These are phyloP conservation scores for Cylas formicarius DNA, from an alignment of 1,140 invertebrate species.

Conservation along the genomic window DNA sequence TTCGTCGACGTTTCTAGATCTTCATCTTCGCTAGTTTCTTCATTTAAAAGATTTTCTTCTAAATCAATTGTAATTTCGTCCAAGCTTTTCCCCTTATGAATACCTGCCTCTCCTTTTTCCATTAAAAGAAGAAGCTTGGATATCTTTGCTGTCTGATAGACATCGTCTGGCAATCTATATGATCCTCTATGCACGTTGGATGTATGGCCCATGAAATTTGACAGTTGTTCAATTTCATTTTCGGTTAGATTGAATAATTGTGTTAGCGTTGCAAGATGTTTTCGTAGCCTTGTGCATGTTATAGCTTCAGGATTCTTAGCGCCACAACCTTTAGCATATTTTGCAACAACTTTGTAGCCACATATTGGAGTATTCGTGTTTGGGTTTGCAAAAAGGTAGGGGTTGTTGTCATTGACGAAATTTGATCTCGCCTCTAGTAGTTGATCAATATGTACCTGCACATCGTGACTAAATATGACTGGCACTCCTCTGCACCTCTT, in stretches of 20 bases:
- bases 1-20: no score
- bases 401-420: conserved; percentile 15
- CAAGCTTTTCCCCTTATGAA: no score
- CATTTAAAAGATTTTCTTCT: no score
- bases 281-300: conserved; percentile 30
- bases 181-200: conserved; percentile 16
- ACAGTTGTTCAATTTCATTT: conserved; percentile 33
- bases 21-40: no score
- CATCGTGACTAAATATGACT: conserved; percentile 18
- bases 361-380: no score
- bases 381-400: no score
- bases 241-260: conserved; percentile 37
- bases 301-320: conserved; percentile 16
- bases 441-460: conserved; percentile 11
- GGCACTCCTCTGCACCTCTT: conserved; percentile 20
- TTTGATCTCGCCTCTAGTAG: conserved; percentile 11
- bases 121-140: conserved; percentile 18
- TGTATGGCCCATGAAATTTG: conserved; percentile 37
- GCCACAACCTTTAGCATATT: conserved; percentile 13
- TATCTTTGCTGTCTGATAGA: conserved; percentile 21
- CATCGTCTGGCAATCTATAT: conserved; percentile 21
- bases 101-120: no score
- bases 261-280: conserved; percentile 37
- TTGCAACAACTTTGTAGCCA: conserved; percentile 12
- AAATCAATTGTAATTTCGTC: no score